phyloP scores from a whole-genome alignment of 2,113 vertebrate species.

The Scolopax mira region DNA sequence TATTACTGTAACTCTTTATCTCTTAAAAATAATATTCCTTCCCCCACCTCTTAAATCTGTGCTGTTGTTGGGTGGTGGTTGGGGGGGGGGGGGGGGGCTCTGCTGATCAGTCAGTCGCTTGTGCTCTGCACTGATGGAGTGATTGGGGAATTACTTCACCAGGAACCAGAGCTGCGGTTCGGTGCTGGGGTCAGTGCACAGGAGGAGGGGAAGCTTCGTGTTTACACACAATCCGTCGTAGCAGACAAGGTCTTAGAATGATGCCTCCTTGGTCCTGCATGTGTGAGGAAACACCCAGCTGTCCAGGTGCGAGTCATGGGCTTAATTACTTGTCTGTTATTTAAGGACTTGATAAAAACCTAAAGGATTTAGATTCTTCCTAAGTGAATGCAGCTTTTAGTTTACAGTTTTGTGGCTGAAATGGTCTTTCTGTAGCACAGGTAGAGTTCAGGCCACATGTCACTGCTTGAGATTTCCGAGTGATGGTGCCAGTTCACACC shows the following conservation, averaged over 20 bases:
- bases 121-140: background rate
- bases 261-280: background rate
- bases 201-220: background rate
- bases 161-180: background rate
- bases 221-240: background rate
- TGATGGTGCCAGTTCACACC: background rate
- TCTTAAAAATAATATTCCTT: background rate
- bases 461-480: background rate
- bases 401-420: background rate
- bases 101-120: background rate
- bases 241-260: background rate
- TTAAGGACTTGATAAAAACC: background rate
- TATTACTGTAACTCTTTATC: background rate
- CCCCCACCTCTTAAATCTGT: background rate
- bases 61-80: background rate
- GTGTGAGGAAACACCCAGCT: background rate
- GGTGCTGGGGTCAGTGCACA: background rate
- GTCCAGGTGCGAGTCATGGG: background rate
- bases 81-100: accelerated
- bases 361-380: background rate
- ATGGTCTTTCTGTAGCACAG: background rate
- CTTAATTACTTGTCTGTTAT: background rate
- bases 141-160: background rate
- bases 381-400: background rate
- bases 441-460: background rate